phyloP scores from a whole-genome alignment of 1,140 invertebrate species.

The Zaprionus nigranus region DNA sequence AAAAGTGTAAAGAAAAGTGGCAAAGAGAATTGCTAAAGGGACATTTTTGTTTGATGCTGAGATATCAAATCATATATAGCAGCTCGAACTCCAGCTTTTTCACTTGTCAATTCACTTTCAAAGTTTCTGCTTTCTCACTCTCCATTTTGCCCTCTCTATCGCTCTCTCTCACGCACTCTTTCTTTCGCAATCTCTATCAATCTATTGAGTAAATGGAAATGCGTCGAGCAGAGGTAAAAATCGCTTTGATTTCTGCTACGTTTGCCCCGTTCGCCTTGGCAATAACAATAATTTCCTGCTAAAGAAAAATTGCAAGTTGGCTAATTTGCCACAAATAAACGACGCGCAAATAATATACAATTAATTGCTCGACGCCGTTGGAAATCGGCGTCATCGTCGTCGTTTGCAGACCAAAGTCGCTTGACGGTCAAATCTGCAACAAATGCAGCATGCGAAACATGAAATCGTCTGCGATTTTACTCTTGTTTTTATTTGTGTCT shows the following conservation, averaged over 20 bases:
- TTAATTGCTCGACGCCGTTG: slow-evolving; percentile 68
- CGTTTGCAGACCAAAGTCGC: slow-evolving; percentile 39
- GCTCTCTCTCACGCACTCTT: not conserved
- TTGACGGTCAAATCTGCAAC: slow-evolving; percentile 50
- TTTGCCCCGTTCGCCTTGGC: slow-evolving; percentile 51
- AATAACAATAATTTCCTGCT: slow-evolving; percentile 79
- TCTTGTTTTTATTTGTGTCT: not conserved
- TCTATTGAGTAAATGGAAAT: slow-evolving; percentile 46
- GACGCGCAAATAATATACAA: slow-evolving; percentile 81
- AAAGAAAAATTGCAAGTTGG: slow-evolving; percentile 77
- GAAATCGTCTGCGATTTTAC: slow-evolving; percentile 26
- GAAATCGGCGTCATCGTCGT: slow-evolving; percentile 37
- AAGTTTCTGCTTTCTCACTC: slow-evolving; percentile 11
- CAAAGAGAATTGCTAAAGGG: not conserved
- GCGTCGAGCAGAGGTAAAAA: slow-evolving; percentile 4
- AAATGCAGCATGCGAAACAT: slow-evolving; percentile 32
- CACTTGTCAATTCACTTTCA: slow-evolving; percentile 48
- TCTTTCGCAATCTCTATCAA: not conserved
- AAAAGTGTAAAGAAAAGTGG: slow-evolving; percentile 35
- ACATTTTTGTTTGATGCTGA: slow-evolving; percentile 1
- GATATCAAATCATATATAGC: not conserved
- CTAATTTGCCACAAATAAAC: slow-evolving; percentile 80
- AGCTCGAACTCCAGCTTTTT: not conserved
- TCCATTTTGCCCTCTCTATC: not conserved
- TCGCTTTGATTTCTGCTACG: slow-evolving; percentile 41